These are phyloP conservation scores for Dendrocincla tyrannina DNA, from an alignment of 2,797 vertebrate genomes.

Conservation along the genomic window DNA sequence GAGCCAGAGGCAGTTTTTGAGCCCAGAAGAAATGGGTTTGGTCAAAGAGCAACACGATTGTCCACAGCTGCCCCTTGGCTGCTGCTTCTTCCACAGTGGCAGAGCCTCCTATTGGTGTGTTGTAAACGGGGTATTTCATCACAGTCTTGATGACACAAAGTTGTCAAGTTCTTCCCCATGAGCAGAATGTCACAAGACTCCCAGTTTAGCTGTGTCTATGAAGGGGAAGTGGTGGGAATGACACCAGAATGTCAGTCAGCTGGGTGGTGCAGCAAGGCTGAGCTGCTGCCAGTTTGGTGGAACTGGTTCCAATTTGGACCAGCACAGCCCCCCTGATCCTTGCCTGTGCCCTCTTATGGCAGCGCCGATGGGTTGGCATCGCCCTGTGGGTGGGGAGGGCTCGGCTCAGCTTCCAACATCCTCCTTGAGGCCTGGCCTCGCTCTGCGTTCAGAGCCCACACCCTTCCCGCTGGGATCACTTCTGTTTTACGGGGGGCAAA, in stretches of 20 bases:
- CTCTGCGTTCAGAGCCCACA: fast-evolving
- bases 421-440: background rate
- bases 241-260: background rate
- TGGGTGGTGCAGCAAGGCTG: background rate
- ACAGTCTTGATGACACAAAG: background rate
- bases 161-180: background rate
- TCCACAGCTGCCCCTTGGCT: background rate
- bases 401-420: background rate
- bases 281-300: background rate
- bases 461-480: background rate
- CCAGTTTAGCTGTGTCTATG: background rate
- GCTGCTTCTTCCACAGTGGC: background rate
- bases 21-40: background rate
- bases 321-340: background rate
- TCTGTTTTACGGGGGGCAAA: background rate
- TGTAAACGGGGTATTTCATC: background rate
- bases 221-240: background rate
- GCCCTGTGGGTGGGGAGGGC: background rate
- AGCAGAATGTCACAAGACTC: background rate
- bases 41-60: fast-evolving
- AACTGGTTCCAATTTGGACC: background rate
- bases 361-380: background rate
- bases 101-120: fast-evolving
- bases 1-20: background rate
- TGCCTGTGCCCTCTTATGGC: background rate